Percentiles rank a stretch among this genome's conserved stretches.
These are phyloP conservation scores for Grus americana DNA, from an alignment of 2,113 vertebrate genomes.

Conservation along the genomic window DNA sequence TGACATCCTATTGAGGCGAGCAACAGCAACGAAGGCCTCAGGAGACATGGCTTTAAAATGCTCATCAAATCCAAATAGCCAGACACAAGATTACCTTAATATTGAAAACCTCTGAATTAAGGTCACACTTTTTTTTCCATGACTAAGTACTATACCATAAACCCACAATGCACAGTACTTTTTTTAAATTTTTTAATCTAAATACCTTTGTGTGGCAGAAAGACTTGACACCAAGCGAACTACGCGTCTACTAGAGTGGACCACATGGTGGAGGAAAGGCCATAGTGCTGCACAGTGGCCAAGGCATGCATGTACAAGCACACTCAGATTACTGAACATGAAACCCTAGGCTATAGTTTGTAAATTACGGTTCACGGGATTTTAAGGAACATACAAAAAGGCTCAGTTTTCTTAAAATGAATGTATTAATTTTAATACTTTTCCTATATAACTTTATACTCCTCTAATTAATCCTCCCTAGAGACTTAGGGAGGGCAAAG, in stretches of 20 bases:
- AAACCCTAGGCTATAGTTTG: background rate
- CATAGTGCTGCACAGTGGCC: fast-evolving
- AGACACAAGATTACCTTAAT: background rate
- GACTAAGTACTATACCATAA: background rate
- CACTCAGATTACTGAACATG: background rate
- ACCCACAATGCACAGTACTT: background rate
- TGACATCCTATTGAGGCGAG: background rate
- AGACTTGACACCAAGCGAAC: background rate
- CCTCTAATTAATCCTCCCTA: background rate
- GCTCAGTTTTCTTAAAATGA: background rate
- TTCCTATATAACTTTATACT: background rate
- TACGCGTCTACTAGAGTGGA: background rate
- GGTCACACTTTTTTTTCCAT: background rate
- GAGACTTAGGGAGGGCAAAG: background rate
- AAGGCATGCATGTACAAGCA: background rate
- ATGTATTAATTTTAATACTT: background rate
- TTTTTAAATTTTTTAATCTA: background rate
- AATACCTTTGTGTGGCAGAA: background rate
- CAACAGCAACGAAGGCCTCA: background rate
- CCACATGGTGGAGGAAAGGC: fast-evolving
- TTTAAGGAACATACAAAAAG: background rate
- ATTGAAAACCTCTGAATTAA: background rate
- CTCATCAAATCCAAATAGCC: background rate
- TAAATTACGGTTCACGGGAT: background rate
- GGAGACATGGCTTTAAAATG: background rate